Evolutionary conservation across 2,888 invertebrate species (phyloP).

Genomic region (Baccha elongata): DNA sequence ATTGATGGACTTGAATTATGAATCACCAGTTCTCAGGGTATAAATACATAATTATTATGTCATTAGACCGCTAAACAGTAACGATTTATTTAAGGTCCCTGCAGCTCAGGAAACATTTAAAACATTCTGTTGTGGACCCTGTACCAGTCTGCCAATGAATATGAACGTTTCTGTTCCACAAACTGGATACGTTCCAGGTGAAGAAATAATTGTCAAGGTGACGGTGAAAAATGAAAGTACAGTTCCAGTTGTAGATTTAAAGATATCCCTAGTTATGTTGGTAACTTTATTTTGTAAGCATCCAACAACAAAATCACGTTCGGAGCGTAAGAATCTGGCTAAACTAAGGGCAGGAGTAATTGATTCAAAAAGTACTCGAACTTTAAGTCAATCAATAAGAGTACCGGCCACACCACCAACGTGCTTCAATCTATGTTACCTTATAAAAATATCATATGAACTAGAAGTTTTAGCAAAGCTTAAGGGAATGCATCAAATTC

Average conservation of each 20-base stretch:
- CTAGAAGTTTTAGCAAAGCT: conserved; percentile 78
- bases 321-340: conserved; percentile 76
- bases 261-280: conserved; percentile 77
- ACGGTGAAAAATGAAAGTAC: conserved; percentile 85
- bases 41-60: no score
- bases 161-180: conserved; percentile 78
- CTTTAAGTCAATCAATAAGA: conserved; percentile 76
- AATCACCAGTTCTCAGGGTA: conserved; percentile 71
- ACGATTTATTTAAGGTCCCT: conserved; percentile 75
- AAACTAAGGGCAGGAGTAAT: conserved; percentile 76
- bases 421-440: conserved; percentile 77
- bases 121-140: conserved; percentile 79
- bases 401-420: conserved; percentile 80
- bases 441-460: conserved; percentile 79
- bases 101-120: conserved; percentile 75
- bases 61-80: background rate
- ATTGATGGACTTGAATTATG: conserved; percentile 88
- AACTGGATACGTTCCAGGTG: conserved; percentile 80
- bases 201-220: conserved; percentile 78
- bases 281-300: conserved; percentile 76
- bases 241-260: conserved; percentile 80
- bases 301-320: conserved; percentile 72
- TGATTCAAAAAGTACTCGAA: conserved; percentile 75
- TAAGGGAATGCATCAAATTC: conserved; percentile 76
- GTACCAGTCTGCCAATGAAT: conserved; percentile 76